A percentile compares a stretch with the other conserved stretches of the same genome.
Evolutionary conservation across 2,797 vertebrate species (phyloP).

Genomic region (Poliocrania exsul): DNA sequence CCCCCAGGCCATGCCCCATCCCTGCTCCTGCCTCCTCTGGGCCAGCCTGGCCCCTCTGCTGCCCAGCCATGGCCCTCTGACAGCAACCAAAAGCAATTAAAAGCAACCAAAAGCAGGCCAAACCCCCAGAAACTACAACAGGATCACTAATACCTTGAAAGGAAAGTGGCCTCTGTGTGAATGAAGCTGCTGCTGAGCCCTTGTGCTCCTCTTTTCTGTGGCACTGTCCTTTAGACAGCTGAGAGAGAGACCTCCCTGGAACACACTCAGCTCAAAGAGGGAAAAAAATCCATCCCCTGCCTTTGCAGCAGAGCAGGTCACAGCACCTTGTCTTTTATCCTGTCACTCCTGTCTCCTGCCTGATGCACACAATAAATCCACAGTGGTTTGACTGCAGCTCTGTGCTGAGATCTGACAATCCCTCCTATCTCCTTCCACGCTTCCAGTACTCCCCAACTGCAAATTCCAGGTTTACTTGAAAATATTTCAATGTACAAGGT

Average conservation of each 20-base stretch:
- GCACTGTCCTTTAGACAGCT: background rate
- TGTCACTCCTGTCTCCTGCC: conserved; percentile 35
- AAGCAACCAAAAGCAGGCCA: background rate
- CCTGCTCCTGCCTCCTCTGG: background rate
- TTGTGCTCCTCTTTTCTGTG: background rate
- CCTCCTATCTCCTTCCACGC: background rate
- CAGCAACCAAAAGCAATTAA: background rate
- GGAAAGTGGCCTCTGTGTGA: background rate
- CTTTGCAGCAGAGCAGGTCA: conserved; percentile 46
- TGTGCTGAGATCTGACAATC: background rate
- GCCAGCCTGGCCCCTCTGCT: background rate
- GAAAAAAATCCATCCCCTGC: conserved; percentile 30
- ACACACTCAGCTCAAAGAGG: background rate
- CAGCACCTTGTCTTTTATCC: conserved; percentile 35
- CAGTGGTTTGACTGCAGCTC: conserved; percentile 5
- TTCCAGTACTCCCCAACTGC: background rate
- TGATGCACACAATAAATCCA: conserved; percentile 43
- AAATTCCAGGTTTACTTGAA: background rate
- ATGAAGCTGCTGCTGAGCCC: conserved; percentile 4
- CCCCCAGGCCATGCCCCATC: background rate
- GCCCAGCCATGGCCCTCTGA: rapidly evolving
- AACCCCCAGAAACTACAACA: background rate
- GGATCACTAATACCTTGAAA: background rate
- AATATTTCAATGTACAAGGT: background rate
- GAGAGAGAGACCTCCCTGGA: conserved; percentile 34